Evolutionary conservation across 1,140 invertebrate genomes (phyloP).

Genomic region (Chironomus striatipennis): DNA sequence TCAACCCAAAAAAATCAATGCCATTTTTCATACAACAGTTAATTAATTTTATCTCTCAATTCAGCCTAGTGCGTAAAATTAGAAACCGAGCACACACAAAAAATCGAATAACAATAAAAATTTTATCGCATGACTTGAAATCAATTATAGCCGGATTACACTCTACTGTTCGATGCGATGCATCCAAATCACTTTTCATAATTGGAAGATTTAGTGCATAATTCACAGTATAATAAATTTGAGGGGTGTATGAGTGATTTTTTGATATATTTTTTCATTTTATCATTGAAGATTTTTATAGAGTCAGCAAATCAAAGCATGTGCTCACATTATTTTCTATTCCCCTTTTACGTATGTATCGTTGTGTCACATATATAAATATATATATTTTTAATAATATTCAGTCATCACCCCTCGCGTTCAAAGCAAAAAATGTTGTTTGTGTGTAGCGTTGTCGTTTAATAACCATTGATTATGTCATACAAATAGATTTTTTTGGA

Average conservation of each 20-base stretch:
- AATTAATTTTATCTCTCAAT: neutral
- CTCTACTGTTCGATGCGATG: neutral
- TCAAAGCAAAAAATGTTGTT: too few relatives aligned
- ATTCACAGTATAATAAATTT: neutral
- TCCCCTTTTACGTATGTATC: too few relatives aligned
- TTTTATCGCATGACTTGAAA: neutral
- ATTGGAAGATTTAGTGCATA: slow-evolving; percentile 9
- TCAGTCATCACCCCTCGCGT: neutral
- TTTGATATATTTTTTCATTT: too few relatives aligned
- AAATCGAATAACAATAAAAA: neutral
- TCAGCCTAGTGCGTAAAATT: too few relatives aligned
- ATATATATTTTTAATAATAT: slow-evolving; percentile 1
- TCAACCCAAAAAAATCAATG: neutral
- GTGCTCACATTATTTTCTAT: neutral
- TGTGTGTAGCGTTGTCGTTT: neutral
- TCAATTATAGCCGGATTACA: slow-evolving; percentile 13
- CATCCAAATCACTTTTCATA: neutral
- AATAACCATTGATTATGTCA: slow-evolving; percentile 23
- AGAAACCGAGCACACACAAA: too few relatives aligned
- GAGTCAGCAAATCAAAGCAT: slow-evolving; percentile 19
- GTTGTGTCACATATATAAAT: neutral
- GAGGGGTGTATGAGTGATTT: neutral
- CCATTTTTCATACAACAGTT: neutral
- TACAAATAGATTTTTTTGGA: neutral
- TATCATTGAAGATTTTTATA: neutral